These are phyloP conservation scores for Laodelphax striatellus DNA, from an alignment of 1,140 invertebrate species.

Conservation along the genomic window DNA sequence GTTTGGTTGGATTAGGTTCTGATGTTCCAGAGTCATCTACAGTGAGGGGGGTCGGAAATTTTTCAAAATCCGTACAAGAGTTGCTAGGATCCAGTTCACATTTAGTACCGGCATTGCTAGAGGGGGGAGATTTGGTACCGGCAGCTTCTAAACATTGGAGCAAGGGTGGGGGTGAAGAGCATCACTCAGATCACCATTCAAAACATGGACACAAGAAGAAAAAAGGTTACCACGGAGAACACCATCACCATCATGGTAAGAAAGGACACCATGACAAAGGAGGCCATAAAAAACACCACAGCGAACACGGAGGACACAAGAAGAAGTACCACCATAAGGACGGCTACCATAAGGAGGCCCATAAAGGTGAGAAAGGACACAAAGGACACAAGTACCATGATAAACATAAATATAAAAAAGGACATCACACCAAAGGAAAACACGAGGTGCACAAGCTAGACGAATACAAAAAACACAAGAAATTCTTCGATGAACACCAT, in stretches of 20 bases:
- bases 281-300: slow-evolving; percentile 48
- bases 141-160: slow-evolving; percentile 29
- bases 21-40: too few relatives aligned
- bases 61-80: too few relatives aligned
- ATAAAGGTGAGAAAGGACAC: slow-evolving; percentile 45
- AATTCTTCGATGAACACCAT: slow-evolving; percentile 53
- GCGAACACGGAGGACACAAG: slow-evolving; percentile 47
- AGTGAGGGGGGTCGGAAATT: too few relatives aligned
- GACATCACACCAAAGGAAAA: slow-evolving; percentile 47
- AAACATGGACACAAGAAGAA: slow-evolving; percentile 45
- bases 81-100: too few relatives aligned
- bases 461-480: slow-evolving; percentile 58
- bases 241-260: slow-evolving; percentile 49
- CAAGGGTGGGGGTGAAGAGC: slow-evolving; percentile 42
- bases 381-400: slow-evolving; percentile 54
- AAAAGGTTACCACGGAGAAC: slow-evolving; percentile 42
- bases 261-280: slow-evolving; percentile 55
- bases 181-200: slow-evolving; percentile 42
- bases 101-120: too few relatives aligned
- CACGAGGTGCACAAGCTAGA: slow-evolving; percentile 58
- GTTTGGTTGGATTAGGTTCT: too few relatives aligned
- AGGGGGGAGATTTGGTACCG: neutral
- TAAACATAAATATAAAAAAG: slow-evolving; percentile 47
- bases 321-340: slow-evolving; percentile 49
- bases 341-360: slow-evolving; percentile 30